These are phyloP conservation scores for Menidia menidia DNA, from an alignment of 2,797 vertebrate species.

Conservation along the genomic window DNA sequence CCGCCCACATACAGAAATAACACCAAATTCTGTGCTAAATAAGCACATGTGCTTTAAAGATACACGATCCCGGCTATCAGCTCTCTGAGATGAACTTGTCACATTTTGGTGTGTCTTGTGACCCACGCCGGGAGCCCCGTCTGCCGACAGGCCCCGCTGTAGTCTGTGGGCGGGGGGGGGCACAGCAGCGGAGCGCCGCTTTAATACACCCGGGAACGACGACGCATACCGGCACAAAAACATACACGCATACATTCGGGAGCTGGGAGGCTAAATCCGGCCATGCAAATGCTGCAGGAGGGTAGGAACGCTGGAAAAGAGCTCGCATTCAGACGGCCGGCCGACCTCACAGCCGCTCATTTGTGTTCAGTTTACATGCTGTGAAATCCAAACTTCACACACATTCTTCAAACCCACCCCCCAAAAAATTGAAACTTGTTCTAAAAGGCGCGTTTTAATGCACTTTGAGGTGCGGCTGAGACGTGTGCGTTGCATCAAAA, in stretches of 20 bases:
- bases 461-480: background rate
- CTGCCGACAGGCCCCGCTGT: conserved; percentile 65
- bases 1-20: conserved; percentile 66
- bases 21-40: conserved; percentile 59
- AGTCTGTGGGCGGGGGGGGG: conserved; percentile 73
- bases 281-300: conserved; percentile 45
- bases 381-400: background rate
- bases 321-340: conserved; percentile 38
- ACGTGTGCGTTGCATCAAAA: conserved; percentile 1
- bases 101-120: conserved; percentile 71
- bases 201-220: conserved; percentile 66
- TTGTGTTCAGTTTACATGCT: conserved; percentile 1
- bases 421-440: background rate
- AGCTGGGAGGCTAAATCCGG: conserved; percentile 65
- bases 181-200: conserved; percentile 61
- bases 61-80: conserved; percentile 60
- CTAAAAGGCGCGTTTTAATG: background rate
- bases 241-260: conserved; percentile 44
- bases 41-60: conserved; percentile 52
- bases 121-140: conserved; percentile 61
- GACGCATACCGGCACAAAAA: conserved; percentile 56
- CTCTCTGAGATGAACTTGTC: conserved; percentile 69
- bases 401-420: background rate
- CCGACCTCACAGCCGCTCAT: conserved; percentile 6
- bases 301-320: conserved; percentile 47